These are phyloP conservation scores for Achatina immaculata DNA, from an alignment of 1,140 invertebrate genomes.

Conservation along the genomic window DNA sequence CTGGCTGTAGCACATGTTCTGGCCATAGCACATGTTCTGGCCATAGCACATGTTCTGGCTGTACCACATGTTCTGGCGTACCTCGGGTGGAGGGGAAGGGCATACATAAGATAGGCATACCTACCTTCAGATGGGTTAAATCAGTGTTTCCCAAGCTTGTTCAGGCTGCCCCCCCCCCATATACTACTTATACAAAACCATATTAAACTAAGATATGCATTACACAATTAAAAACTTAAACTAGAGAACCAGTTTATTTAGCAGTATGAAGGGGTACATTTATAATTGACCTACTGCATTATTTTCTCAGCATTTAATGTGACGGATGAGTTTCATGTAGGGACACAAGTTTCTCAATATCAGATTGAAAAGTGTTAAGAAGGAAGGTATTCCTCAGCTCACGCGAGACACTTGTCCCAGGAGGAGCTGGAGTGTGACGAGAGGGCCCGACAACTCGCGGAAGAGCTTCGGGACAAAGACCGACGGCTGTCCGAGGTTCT, in stretches of 20 bases:
- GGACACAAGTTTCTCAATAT: neutral
- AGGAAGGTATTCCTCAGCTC: slow-evolving; percentile 29
- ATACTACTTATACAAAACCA: no score
- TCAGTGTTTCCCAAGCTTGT: no score
- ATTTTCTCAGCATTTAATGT: neutral
- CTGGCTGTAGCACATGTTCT: no score
- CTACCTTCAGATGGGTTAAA: no score
- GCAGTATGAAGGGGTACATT: slow-evolving; percentile 32
- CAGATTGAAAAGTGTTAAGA: slow-evolving; percentile 28
- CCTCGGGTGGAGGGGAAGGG: no score
- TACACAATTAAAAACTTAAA: no score
- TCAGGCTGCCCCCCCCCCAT: no score
- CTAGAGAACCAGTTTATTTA: slow-evolving; percentile 29
- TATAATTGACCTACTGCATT: neutral
- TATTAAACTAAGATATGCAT: no score
- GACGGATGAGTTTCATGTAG: neutral
- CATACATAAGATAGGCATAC: no score
- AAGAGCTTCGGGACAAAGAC: slow-evolving; percentile 76
- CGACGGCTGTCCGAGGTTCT: slow-evolving; percentile 61
- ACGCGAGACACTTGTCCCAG: slow-evolving; percentile 75
- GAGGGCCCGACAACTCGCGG: slow-evolving; percentile 81
- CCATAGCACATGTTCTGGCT: no score
- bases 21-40: no score
- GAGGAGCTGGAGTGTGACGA: slow-evolving; percentile 87
- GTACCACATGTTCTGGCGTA: no score